Evolutionary conservation across 2,888 invertebrate species (phyloP).

Genomic region (Agrotis clavis): DNA sequence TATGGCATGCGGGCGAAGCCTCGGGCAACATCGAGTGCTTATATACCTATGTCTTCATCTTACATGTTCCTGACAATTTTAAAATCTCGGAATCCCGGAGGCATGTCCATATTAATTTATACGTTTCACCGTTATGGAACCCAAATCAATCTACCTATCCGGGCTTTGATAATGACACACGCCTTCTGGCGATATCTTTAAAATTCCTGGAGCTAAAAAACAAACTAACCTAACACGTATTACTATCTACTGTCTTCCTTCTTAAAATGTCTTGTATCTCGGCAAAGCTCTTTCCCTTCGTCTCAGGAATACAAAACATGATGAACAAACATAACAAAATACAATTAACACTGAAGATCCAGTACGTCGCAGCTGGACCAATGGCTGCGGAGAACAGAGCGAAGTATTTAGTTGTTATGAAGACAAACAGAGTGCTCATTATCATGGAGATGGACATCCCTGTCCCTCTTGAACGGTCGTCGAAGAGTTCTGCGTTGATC

Average conservation of each 20-base stretch:
- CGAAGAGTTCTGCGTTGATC: slow-evolving; percentile 77
- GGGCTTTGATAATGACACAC: too few species aligned
- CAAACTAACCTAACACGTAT: slow-evolving; percentile 16
- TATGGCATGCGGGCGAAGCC: too few species aligned
- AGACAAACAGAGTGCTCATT: slow-evolving; percentile 23
- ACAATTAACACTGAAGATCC: slow-evolving; percentile 71
- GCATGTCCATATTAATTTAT: too few species aligned
- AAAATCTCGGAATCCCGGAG: too few species aligned
- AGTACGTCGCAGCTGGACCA: slow-evolving; percentile 76
- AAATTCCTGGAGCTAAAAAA: not conserved
- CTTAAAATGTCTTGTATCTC: slow-evolving; percentile 75
- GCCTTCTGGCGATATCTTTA: too few species aligned
- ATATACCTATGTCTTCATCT: too few species aligned
- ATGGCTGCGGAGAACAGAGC: slow-evolving; percentile 65
- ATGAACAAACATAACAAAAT: slow-evolving; percentile 71
- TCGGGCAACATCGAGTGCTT: too few species aligned
- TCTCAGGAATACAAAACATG: slow-evolving; percentile 78
- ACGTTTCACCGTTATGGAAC: too few species aligned
- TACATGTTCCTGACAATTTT: too few species aligned
- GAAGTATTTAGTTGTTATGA: slow-evolving; percentile 74
- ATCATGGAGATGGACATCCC: slow-evolving; percentile 40
- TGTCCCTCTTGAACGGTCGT: slow-evolving; percentile 64
- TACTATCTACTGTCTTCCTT: slow-evolving; percentile 1
- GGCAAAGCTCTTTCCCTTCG: slow-evolving; percentile 78
- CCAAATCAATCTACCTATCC: too few species aligned